Evolutionary conservation across 2,888 invertebrate genomes (phyloP).

Genomic region (Candidula unifasciata): DNA sequence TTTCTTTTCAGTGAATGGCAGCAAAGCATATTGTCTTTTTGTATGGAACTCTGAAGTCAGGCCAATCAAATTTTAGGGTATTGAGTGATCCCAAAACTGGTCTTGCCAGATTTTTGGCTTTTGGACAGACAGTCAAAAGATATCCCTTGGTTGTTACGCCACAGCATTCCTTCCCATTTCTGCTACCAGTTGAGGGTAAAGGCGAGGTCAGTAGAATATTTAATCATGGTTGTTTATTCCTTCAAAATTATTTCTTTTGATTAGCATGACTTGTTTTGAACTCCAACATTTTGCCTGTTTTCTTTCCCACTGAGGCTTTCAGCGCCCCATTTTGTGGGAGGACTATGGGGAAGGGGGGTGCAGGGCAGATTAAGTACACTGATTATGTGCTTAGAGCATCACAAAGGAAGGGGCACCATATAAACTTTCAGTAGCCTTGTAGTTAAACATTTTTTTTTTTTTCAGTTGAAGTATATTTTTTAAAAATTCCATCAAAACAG

Average conservation of each 20-base stretch:
- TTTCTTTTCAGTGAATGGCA: conserved; percentile 30
- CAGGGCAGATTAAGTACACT: too few species aligned
- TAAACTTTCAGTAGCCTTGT: too few species aligned
- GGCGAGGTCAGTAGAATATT: conserved; percentile 49
- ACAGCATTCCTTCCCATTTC: conserved; percentile 92
- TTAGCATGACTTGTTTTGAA: too few species aligned
- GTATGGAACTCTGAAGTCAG: conserved; percentile 92
- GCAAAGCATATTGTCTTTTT: conserved; percentile 82
- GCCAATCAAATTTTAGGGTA: conserved; percentile 90
- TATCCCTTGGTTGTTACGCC: conserved; percentile 93
- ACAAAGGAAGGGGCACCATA: too few species aligned
- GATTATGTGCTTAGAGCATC: too few species aligned
- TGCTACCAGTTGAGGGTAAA: conserved; percentile 79
- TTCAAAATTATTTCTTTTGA: neutral
- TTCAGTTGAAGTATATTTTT: too few species aligned
- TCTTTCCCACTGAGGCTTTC: too few species aligned
- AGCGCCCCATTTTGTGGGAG: too few species aligned
- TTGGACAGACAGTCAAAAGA: conserved; percentile 84
- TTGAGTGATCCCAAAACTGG: conserved; percentile 84
- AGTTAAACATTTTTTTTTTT: too few species aligned
- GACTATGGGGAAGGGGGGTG: too few species aligned
- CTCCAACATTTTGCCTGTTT: too few species aligned
- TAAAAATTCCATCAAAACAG: too few species aligned
- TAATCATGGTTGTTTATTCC: neutral
- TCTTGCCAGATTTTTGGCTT: conserved; percentile 82